phyloP scores from a whole-genome alignment of 2,888 invertebrate species.

The Thymelicus sylvestris region DNA sequence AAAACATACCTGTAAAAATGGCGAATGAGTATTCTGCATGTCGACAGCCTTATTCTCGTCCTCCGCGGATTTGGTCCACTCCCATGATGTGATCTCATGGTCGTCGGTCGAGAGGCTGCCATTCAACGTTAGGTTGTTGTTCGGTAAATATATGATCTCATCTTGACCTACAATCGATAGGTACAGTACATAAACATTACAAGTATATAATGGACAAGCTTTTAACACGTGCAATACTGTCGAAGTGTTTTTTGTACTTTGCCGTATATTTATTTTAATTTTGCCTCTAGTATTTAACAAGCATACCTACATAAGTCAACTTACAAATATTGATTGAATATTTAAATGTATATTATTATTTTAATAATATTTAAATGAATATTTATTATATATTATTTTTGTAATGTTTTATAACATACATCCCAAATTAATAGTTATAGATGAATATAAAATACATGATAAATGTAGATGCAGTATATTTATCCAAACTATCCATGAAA shows the following conservation, averaged over 20 bases:
- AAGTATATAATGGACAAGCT: conserved; percentile 14
- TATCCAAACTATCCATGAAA: neutral
- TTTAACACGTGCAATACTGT: neutral
- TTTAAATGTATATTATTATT: too few relatives aligned
- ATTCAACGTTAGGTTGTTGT: conserved; percentile 93
- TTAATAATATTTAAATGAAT: too few relatives aligned
- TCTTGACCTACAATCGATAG: conserved; percentile 87
- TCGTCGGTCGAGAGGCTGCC: conserved; percentile 97
- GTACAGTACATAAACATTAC: conserved; percentile 12
- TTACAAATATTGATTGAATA: too few relatives aligned
- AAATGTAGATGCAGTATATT: neutral
- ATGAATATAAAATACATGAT: too few relatives aligned
- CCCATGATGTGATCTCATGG: conserved; percentile 96
- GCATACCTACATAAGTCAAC: too few relatives aligned
- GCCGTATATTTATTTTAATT: too few relatives aligned
- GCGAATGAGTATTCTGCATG: conserved; percentile 97
- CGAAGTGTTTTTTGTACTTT: too few relatives aligned
- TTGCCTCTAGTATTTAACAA: too few relatives aligned
- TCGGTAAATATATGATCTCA: conserved; percentile 95
- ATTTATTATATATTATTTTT: too few relatives aligned
- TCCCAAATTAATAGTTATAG: too few relatives aligned
- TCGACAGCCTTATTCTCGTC: conserved; percentile 96
- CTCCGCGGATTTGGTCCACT: conserved; percentile 96
- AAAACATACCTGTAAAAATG: conserved; percentile 87
- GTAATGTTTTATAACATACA: too few relatives aligned